These are phyloP conservation scores for Zeus faber DNA, from an alignment of 2,113 vertebrate species.

Conservation along the genomic window DNA sequence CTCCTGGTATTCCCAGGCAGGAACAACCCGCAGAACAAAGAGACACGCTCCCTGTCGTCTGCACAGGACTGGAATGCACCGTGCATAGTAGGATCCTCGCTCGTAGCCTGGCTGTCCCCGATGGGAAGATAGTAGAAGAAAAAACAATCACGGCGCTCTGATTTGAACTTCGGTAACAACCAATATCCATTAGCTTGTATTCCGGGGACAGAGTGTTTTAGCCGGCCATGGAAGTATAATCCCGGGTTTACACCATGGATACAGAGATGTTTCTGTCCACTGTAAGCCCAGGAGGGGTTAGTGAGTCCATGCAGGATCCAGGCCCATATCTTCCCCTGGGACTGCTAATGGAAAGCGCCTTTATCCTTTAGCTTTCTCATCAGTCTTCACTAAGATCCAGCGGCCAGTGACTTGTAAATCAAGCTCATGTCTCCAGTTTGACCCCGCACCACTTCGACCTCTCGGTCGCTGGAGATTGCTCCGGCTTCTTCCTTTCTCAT, in stretches of 20 bases:
- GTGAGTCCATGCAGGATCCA: constrained; percentile 32
- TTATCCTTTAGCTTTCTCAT: constrained; percentile 47
- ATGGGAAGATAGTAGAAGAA: constrained; percentile 10
- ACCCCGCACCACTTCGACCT: constrained; percentile 37
- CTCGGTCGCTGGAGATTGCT: constrained; percentile 35
- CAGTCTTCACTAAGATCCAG: constrained; percentile 40
- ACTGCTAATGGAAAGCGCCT: constrained; percentile 57
- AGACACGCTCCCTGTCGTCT: constrained; percentile 29
- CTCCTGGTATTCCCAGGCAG: constrained; percentile 53
- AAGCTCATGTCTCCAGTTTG: constrained; percentile 40
- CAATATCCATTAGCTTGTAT: constrained; percentile 44
- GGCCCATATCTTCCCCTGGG: constrained; percentile 43
- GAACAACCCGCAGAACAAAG: constrained; percentile 41
- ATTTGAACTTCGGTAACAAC: no score
- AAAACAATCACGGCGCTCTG: background rate
- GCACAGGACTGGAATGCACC: constrained; percentile 21
- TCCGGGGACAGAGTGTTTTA: constrained; percentile 30
- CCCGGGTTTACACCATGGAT: constrained; percentile 17
- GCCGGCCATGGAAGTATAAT: constrained; percentile 8
- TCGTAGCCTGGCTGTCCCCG: constrained; percentile 26
- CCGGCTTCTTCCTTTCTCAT: no score
- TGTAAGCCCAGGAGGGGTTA: constrained; percentile 43
- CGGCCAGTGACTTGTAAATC: constrained; percentile 46
- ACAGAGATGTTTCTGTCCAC: constrained; percentile 28
- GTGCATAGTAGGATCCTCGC: constrained; percentile 19